Base-by-base conservation (phyloP, 1,140 invertebrate genomes). In the Nylanderia fulva region DNA sequence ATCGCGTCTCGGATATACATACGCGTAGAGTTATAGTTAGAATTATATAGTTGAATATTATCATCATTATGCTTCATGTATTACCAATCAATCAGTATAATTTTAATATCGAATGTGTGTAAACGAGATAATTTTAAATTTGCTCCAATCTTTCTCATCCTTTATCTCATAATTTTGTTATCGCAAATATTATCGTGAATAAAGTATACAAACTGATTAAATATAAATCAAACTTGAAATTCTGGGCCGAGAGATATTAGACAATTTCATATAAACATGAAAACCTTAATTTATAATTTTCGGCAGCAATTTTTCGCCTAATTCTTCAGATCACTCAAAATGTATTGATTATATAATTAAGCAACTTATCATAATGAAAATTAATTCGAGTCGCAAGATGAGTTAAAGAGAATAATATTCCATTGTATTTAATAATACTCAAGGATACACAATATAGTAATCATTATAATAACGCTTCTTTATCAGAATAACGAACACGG, bases 401-500 rank as follows among this genome's bases (percentile, higher is more conserved):
- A 61, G 6, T 61, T 33, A 42, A 42, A 2, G 8, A 27, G 0
- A 27, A 15, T n/a, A 56, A 27, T 45, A n/a, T 27, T 45, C 2
- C 48, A 48, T 66, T 24, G 6, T 29, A 54, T 21, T 33, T 13
- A n/a, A 72, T 36, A 3, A 54, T 60, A 5, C n/a, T 29, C 27
- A 39, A 75, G 18, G 36, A 56, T 45, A 75, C 5, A 33, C 9
- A 21, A 60, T 24, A 48, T 29, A 42, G 5, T 45, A 33, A 77
- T 33, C 27, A 36, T 75, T 45, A 48, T 48, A 64, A 77, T 66
- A 52, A 7, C 7, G 15, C 21, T 75, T 52, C 29, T 52, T 77
- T 66, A 54, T 79, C 45, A 21, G 18, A 79, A 60, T n/a, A 60
- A 88, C 56, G 76, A 88, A 80, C 63, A 74, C 42, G 54, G 60